These are phyloP conservation scores for Cylindroiulus punctatus DNA, from an alignment of 2,888 invertebrate species.

Conservation along the genomic window DNA sequence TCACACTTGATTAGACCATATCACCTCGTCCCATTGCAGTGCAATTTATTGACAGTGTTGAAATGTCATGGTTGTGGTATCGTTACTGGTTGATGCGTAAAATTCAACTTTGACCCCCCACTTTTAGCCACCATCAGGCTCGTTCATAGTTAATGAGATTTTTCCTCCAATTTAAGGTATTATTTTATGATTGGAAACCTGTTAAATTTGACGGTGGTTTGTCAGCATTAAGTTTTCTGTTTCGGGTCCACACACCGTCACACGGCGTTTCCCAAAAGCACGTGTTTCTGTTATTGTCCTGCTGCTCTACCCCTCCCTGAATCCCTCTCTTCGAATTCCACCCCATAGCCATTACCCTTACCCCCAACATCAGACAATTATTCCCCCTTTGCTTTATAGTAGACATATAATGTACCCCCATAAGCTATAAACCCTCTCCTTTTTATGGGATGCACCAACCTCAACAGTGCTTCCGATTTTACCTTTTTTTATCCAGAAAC, in stretches of 20 bases:
- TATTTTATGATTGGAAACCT: neutral
- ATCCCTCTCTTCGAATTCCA: constrained; percentile 36
- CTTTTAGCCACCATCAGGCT: too few relatives aligned
- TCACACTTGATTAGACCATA: too few relatives aligned
- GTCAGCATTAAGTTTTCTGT: neutral
- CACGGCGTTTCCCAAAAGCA: neutral
- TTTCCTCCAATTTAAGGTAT: too few relatives aligned
- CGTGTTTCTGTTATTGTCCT: constrained; percentile 47
- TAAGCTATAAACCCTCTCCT: neutral
- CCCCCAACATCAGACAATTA: constrained; percentile 25
- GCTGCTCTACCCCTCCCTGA: neutral
- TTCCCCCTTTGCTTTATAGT: constrained; percentile 31
- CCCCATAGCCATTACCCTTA: constrained; percentile 30
- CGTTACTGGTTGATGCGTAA: too few relatives aligned
- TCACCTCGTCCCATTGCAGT: too few relatives aligned
- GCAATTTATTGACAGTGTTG: too few relatives aligned
- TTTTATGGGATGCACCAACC: neutral
- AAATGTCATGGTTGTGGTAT: too few relatives aligned
- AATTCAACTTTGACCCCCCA: too few relatives aligned
- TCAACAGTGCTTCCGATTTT: neutral
- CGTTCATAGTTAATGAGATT: too few relatives aligned
- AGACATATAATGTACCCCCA: neutral
- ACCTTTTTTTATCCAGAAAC: neutral
- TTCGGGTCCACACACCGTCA: constrained; percentile 4
- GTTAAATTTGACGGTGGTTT: neutral